phyloP scores from a whole-genome alignment of 2,888 invertebrate genomes.

The Lymantria dispar region DNA sequence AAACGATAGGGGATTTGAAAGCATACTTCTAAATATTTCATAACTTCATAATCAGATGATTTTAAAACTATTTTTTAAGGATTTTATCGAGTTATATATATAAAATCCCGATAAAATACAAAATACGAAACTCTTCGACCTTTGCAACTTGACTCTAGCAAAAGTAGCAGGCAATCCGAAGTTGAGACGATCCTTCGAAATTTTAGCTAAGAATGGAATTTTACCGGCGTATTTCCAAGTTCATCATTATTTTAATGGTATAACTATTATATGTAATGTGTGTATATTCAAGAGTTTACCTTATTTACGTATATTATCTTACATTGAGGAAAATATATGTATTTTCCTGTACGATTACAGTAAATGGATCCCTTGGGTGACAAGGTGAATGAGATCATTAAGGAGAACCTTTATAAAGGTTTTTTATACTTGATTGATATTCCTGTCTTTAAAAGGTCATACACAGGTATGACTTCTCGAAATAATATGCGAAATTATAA shows the following conservation, averaged over 20 bases:
- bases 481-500: no score
- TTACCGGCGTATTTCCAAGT: not conserved
- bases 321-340: slow-evolving; percentile 6
- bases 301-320: not conserved
- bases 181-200: not conserved
- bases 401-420: not conserved
- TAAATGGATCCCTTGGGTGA: slow-evolving; percentile 1
- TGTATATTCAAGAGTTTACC: not conserved
- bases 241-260: not conserved
- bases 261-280: not conserved
- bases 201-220: not conserved
- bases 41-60: no score
- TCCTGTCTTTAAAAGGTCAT: not conserved
- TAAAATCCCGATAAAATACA: no score
- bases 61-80: no score
- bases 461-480: not conserved
- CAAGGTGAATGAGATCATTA: slow-evolving; percentile 5
- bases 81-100: no score
- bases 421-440: not conserved
- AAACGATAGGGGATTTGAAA: no score
- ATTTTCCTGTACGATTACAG: slow-evolving; percentile 8
- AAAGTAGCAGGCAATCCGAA: no score
- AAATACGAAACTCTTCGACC: no score
- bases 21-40: no score
- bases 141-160: no score